Evolutionary conservation across 53 echinoderm and acorn worm genomes (phyloP), one percentile per base, ranked within the genome.

Genomic region (Henricia sp.): DNA sequence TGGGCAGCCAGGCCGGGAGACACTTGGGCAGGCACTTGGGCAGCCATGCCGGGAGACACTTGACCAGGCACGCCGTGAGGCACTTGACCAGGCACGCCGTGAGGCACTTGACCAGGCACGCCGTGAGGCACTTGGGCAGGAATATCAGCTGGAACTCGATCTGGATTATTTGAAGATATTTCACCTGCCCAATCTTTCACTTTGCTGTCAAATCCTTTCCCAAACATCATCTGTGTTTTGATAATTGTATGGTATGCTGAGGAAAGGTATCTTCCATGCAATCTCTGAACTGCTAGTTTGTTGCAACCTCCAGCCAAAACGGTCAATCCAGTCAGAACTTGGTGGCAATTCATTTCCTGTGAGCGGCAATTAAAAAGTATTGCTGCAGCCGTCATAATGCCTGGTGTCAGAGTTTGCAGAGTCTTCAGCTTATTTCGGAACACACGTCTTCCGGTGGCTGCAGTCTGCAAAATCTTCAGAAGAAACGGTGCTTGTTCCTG

Each of bases 141-240:
- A 13, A 6, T 13, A 9, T 16, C 54, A 13, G 34, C 5, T 1
- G 13, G 10, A 16, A 11, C 37, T 34, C 39, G 39, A 43, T 40
- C 39, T 42, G 6, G 29, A 33, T 48, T 40, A 14, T 24, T 82
- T 26, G 23, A 9, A 36, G 51, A 27, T 3, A 76, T 13, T 37
- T 42, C 30, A 37, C 8, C 6, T 25, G 69, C 77, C 90, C 84
- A 85, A 11, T 84, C 70, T 52, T 89, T 89, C 9, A 85, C 77
- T 41, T 56, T 36, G 6, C 14, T 25, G 50, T 89, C 77, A 69
- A 64, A 85, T 16, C 76, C 85, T 13, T 74, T 37, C 3, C 85
- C 90, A 68, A 72, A 30, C 36, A 54, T 35, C 20, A 75, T 16
- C 26, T 75, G 76, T 27, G 53, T 75, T 17, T 75, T 30, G 1